Evolutionary conservation across 2,888 invertebrate species (phyloP).

Genomic region (Rhorus exstirpatorius): DNA sequence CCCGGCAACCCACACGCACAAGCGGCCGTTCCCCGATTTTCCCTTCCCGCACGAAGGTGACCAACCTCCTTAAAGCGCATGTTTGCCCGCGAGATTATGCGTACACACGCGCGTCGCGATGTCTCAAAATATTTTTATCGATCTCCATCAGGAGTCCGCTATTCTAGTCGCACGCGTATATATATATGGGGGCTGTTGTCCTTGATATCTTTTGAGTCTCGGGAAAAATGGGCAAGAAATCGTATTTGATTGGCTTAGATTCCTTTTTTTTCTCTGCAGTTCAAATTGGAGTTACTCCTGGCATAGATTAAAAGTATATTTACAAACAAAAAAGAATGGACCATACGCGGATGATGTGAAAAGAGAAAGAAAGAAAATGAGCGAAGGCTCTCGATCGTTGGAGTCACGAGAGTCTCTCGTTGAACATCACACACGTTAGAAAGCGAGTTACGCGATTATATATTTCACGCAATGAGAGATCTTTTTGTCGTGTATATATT

Average conservation of each 20-base stretch:
- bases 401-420: slow-evolving; percentile 45
- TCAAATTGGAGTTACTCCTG: no score
- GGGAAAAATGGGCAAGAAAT: slow-evolving; percentile 40
- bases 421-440: slow-evolving; percentile 73
- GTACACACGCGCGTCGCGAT: not conserved
- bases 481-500: no score
- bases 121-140: slow-evolving; percentile 21
- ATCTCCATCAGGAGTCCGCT: not conserved
- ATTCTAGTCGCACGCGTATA: slow-evolving; percentile 13
- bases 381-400: slow-evolving; percentile 11
- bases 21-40: no score
- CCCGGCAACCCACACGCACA: no score
- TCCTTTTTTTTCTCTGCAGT: no score
- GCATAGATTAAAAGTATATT: no score
- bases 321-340: slow-evolving; percentile 7
- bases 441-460: slow-evolving; percentile 79
- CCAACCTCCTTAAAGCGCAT: no score
- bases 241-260: no score
- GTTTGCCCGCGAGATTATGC: not conserved
- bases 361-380: not conserved
- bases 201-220: slow-evolving; percentile 3
- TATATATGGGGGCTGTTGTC: not conserved
- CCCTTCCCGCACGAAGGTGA: no score
- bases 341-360: slow-evolving; percentile 17
- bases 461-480: slow-evolving; percentile 42